Evolutionary conservation across 2,888 invertebrate genomes (phyloP), one percentile per base, ranked within the genome.

Genomic region (Herminia tarsipennalis): DNA sequence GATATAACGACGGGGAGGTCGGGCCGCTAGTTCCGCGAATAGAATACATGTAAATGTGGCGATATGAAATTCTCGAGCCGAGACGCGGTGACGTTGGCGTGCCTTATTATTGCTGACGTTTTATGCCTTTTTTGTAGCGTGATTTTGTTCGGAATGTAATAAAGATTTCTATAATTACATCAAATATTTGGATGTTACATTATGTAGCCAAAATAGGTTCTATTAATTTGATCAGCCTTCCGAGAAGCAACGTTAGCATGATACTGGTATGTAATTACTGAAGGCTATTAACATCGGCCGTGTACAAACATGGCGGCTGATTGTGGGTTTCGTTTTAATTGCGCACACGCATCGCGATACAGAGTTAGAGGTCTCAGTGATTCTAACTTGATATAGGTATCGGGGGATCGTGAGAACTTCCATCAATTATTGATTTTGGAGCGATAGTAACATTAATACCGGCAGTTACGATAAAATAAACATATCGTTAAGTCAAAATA

Each of bases 291-390:
- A 89, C 90, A 88, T 88, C 87, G 86, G 66, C 89, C 88, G 88
- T 88, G 88, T 90, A 90, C 90, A 90, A 91, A 91, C 91, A 91
- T 91, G 90, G 90, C 88, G 83, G 87, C 81, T 91, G 89, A 91
- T 91, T 91, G 89, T 83, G 66, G 90, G 90, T 88, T 90, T 84
- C 86, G 82, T 88, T 89, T 91, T 91, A 91, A 91, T 91, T 91
- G 90, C 89, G 87, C 88, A 85, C 86, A 85, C 88, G 89, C 88
- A 91, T 84, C 86, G 81, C 83, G 85, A 82, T 83, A 76, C 74
- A 70, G 74, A 80, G 80, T 83, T 83, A 83, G 83, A 82, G 81
- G 83, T 81, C 81, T 71, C 78, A 79, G 80, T 78, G 84, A 83
- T 83, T 81, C 78, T 73, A 73, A 70, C 73, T 64, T 61, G 65